Evolutionary conservation across 2,113 vertebrate species (phyloP), one percentile per base, ranked within the genome.

Genomic region (Fulmarus glacialis): DNA sequence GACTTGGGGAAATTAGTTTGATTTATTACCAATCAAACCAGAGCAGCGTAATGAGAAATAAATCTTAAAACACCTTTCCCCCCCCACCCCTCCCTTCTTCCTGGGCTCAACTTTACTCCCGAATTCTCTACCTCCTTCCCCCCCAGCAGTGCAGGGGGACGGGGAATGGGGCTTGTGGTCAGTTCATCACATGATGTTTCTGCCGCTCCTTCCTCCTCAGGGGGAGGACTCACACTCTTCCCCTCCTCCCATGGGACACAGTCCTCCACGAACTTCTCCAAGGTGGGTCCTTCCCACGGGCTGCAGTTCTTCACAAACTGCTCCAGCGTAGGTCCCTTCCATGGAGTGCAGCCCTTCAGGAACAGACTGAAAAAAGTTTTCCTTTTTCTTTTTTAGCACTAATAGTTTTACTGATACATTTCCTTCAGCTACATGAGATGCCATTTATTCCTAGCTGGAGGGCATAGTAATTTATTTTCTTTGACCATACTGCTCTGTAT

Each of bases 371-470:
- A 40, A 40, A 40, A 40, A 40, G 40, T 40, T 40, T 40, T 40
- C 12, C 5, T 26, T 48, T 79, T 90, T 55, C 11, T 63, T 67
- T 87, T 84, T 56, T 43, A 75, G 23, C 21, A 72, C 6, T 79
- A 73, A 24, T 36, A 27, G 4, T 43, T 30, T 86, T 77, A 70
- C 66, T 60, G 70, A 43, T 43, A 48, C 16, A 40, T 83, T 90
- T 88, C 48, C 66, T 90, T 83, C 82, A 83, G 78, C 62, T 50
- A 27, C 22, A 62, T 50, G 36, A 72, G 62, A 68, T 82, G 12
- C 43, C 40, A 68, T 94, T 67, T 89, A 74, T 80, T 87, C 36
- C 82, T 59, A 89, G 70, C 77, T 91, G 56, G 58, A 96, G 45
- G 58, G 64, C 66, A 82, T 11, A 75, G 47, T 80, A 5, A 80